phyloP scores from a whole-genome alignment of 1,140 invertebrate species.

The Parapsyche elsis region DNA sequence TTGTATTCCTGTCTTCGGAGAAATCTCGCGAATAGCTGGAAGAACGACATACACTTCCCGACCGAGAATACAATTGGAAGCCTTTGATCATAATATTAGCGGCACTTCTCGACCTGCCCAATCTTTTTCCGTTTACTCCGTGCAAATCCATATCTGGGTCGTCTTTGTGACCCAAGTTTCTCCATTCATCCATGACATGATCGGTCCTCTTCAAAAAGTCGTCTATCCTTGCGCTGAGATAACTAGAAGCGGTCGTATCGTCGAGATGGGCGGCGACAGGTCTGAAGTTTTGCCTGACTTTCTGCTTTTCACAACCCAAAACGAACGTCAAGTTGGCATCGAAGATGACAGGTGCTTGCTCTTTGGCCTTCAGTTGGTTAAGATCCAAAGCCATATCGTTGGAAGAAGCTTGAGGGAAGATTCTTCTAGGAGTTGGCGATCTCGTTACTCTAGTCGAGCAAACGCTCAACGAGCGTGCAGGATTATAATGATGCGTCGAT shows the following conservation, averaged over 20 bases:
- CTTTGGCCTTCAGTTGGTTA: slow-evolving; percentile 71
- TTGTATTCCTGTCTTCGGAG: slow-evolving; percentile 71
- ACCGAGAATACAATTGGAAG: slow-evolving; percentile 76
- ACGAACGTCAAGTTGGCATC: slow-evolving; percentile 84
- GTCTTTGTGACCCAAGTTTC: slow-evolving; percentile 71
- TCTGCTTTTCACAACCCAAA: slow-evolving; percentile 76
- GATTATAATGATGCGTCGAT: slow-evolving; percentile 60
- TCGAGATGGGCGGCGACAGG: slow-evolving; percentile 80
- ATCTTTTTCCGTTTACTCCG: slow-evolving; percentile 61
- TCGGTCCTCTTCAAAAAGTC: slow-evolving; percentile 85
- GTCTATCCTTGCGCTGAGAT: slow-evolving; percentile 78
- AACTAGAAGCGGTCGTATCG: slow-evolving; percentile 78
- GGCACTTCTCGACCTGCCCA: slow-evolving; percentile 76
- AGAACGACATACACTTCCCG: slow-evolving; percentile 65
- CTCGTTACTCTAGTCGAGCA: slow-evolving; percentile 62
- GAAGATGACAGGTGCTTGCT: slow-evolving; percentile 81
- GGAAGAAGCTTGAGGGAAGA: slow-evolving; percentile 73
- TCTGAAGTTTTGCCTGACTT: slow-evolving; percentile 73
- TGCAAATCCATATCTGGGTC: slow-evolving; percentile 64
- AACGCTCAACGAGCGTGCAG: slow-evolving; percentile 63
- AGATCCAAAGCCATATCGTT: slow-evolving; percentile 61
- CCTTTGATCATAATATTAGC: slow-evolving; percentile 84
- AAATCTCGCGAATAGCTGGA: slow-evolving; percentile 66
- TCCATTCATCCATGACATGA: slow-evolving; percentile 88
- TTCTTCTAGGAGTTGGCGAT: slow-evolving; percentile 69